A percentile compares a stretch with the other conserved stretches of the same genome.
These are phyloP conservation scores for Alexandromys fortis DNA, from an alignment of 2,113 vertebrate genomes.

Conservation along the genomic window DNA sequence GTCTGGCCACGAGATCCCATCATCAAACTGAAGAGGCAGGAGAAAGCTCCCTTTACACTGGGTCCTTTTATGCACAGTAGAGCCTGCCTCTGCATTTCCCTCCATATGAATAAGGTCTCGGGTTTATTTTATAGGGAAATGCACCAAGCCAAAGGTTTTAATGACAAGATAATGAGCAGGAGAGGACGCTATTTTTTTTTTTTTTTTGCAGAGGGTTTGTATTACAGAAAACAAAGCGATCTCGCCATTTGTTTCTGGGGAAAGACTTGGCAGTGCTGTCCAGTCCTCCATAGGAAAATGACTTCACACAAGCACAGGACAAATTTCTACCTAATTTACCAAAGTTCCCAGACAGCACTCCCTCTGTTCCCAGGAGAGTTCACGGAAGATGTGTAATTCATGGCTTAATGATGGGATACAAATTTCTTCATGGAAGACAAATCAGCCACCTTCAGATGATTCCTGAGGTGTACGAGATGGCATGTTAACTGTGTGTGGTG, in stretches of 20 bases:
- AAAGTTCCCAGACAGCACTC: background rate
- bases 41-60: slow-evolving; percentile 56
- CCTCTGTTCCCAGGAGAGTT: background rate
- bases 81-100: background rate
- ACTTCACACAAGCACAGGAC: slow-evolving; percentile 50
- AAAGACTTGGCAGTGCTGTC: slow-evolving; percentile 9
- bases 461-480: background rate
- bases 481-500: background rate
- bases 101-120: slow-evolving; percentile 53
- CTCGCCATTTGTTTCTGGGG: slow-evolving; percentile 66
- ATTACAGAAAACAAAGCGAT: slow-evolving; percentile 78
- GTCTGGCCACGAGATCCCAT: slow-evolving; percentile 79
- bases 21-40: slow-evolving; percentile 74
- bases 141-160: slow-evolving; percentile 65
- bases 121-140: slow-evolving; percentile 73
- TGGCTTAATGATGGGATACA: background rate
- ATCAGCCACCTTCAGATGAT: background rate
- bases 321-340: slow-evolving; percentile 55
- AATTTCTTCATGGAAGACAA: slow-evolving; percentile 30
- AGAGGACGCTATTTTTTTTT: slow-evolving; percentile 59
- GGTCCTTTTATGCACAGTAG: slow-evolving; percentile 53
- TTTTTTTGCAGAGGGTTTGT: slow-evolving; percentile 59
- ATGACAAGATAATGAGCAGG: slow-evolving; percentile 74
- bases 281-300: slow-evolving; percentile 40
- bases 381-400: background rate